A percentile compares a stretch with the other conserved stretches of the same genome.
These are phyloP conservation scores for Apostichopus japonicus DNA, from an alignment of 35 echinoderm and acorn worm species.

Conservation along the genomic window DNA sequence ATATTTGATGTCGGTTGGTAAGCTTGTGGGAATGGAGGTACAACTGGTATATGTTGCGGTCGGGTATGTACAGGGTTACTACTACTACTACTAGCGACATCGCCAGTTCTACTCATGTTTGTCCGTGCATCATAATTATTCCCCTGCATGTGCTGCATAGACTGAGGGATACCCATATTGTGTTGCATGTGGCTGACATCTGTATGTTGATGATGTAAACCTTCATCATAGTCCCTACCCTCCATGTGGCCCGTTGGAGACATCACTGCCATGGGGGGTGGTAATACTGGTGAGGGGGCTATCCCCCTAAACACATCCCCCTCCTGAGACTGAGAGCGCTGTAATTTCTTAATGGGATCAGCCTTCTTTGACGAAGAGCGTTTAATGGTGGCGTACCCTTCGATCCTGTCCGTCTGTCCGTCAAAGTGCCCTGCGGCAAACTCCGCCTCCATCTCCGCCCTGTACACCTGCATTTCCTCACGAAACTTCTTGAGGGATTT, in stretches of 20 bases:
- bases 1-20: conserved; percentile 37
- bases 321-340: conserved; percentile 83
- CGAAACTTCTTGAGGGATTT: conserved; percentile 93
- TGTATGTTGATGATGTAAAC: not conserved
- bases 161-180: not conserved
- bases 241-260: not conserved
- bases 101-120: not conserved
- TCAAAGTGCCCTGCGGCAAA: conserved; percentile 56
- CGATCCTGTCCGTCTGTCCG: conserved; percentile 63
- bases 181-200: not conserved
- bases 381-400: conserved; percentile 96
- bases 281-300: conserved; percentile 57
- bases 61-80: not conserved
- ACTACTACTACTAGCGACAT: not conserved
- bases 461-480: conserved; percentile 71
- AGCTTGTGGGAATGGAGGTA: conserved; percentile 25
- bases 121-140: not conserved
- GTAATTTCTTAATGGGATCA: conserved; percentile 59
- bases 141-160: not conserved
- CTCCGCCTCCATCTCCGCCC: conserved; percentile 76
- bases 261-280: conserved; percentile 5
- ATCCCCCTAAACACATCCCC: conserved; percentile 61
- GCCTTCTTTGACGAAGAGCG: conserved; percentile 69
- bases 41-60: not conserved
- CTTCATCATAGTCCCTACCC: not conserved